A percentile compares a stretch with the other conserved stretches of the same genome.
phyloP scores from a whole-genome alignment of 2,888 invertebrate genomes.

The Automeris io region DNA sequence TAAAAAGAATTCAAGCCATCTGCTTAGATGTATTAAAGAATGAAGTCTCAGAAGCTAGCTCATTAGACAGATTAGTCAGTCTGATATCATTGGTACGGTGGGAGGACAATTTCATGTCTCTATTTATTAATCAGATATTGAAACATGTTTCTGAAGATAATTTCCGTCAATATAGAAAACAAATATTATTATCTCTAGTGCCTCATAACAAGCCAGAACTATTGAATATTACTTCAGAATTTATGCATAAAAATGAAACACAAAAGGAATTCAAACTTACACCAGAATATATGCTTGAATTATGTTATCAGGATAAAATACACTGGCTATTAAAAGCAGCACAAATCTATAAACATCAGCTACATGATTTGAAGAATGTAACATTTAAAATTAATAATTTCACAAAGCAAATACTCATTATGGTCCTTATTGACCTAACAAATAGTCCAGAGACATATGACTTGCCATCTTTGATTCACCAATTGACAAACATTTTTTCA shows the following conservation, averaged over 20 bases:
- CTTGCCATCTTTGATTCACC: slow-evolving; percentile 58
- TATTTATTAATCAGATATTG: slow-evolving; percentile 46
- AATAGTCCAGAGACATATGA: slow-evolving; percentile 67
- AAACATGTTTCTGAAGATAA: slow-evolving; percentile 49
- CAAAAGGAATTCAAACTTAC: slow-evolving; percentile 64
- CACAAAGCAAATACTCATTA: slow-evolving; percentile 68
- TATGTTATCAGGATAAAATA: slow-evolving; percentile 66
- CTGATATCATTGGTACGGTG: slow-evolving; percentile 54
- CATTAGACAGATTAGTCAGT: slow-evolving; percentile 51
- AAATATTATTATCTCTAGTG: slow-evolving; percentile 60
- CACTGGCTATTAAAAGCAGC: slow-evolving; percentile 71
- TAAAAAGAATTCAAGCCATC: slow-evolving; percentile 44
- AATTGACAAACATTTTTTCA: slow-evolving; percentile 65
- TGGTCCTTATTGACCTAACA: slow-evolving; percentile 68
- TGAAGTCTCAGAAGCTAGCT: slow-evolving; percentile 44
- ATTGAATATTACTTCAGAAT: slow-evolving; percentile 43
- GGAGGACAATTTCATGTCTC: slow-evolving; percentile 40
- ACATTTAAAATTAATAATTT: slow-evolving; percentile 70
- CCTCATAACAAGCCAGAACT: slow-evolving; percentile 55
- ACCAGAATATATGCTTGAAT: slow-evolving; percentile 68
- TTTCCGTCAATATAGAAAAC: slow-evolving; percentile 59
- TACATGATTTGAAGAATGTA: slow-evolving; percentile 65
- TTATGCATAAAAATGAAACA: slow-evolving; percentile 57
- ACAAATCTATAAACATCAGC: slow-evolving; percentile 59
- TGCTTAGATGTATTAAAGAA: slow-evolving; percentile 51